Evolutionary conservation across 2,113 vertebrate species (phyloP), one percentile per base, ranked within the genome.

Genomic region (Peromyscus leucopus): DNA sequence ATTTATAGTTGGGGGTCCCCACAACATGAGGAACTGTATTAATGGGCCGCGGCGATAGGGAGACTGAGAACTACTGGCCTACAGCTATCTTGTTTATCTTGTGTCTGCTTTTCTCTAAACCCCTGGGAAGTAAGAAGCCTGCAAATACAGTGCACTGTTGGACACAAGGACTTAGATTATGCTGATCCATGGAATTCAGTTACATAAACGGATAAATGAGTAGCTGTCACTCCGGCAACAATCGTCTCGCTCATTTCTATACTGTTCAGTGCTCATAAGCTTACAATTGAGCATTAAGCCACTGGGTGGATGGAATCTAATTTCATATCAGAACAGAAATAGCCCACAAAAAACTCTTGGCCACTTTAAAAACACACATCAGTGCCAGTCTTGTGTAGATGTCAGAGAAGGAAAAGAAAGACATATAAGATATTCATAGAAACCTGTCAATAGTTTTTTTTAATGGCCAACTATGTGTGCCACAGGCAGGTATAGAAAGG

Each of bases 161-260:
- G 22, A 26, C 57, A 36, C 42, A 33, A 26, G 42, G 0, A 7
- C 72, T 36, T 11, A 26, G 65, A 26, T 67, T 36, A 16, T 51
- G 36, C 39, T 13, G n/a, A 31, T 21, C 42, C 13, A 1, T 0
- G 22, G 65, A 39, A n/a, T 4, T 59, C 48, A 19, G 5, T 1
- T 55, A 19, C 72, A 55, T 17, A 28, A 3, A 17, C 5, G 51
- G 36, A 8, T 92, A 17, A 33, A 22, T 3, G 19, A 36, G 59
- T 79, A 19, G 57, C 0, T 7, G 16, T 48, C 39, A 21, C 19
- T 65, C 55, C 65, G 59, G 39, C 93, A 95, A 79, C 13, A 33
- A 33, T 0, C 46, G 7, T 16, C n/a, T 36, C 31, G 21, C 11
- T 85, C 39, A 15, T n/a, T 26, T 79, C 19, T 26, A 63, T 57